These are phyloP conservation scores for Prunella fulvescens DNA, from an alignment of 2,113 vertebrate species.

Conservation along the genomic window DNA sequence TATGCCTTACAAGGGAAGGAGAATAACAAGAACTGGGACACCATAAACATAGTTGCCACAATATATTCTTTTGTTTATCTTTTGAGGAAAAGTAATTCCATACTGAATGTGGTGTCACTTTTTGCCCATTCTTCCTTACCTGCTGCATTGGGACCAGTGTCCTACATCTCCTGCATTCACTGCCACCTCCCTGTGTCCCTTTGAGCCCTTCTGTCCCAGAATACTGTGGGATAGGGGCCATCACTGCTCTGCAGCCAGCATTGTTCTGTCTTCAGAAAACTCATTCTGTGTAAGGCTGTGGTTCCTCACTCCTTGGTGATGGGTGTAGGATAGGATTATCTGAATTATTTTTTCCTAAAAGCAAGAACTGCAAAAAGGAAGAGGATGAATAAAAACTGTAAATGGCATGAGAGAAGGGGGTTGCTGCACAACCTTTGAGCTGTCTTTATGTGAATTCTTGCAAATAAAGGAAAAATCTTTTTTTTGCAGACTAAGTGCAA, in stretches of 20 bases:
- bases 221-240: accelerated
- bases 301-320: neutral
- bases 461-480: neutral
- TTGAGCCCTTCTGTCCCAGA: neutral
- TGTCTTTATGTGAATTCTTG: neutral
- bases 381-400: neutral
- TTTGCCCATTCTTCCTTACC: neutral
- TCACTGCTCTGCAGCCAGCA: neutral
- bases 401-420: neutral
- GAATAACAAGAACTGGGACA: neutral
- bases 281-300: neutral
- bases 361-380: neutral
- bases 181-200: neutral
- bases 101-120: neutral
- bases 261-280: neutral
- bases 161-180: neutral
- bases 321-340: neutral
- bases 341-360: neutral
- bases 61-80: neutral
- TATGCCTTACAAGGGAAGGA: neutral
- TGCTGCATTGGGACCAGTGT: neutral
- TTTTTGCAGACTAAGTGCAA: neutral
- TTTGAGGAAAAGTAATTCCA: neutral
- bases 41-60: neutral
- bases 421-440: neutral